A percentile compares a stretch with the other conserved stretches of the same genome.
Conservation (phyloP, 2,113 vertebrate genomes). For the Oxyruncus cristatus region DNA sequence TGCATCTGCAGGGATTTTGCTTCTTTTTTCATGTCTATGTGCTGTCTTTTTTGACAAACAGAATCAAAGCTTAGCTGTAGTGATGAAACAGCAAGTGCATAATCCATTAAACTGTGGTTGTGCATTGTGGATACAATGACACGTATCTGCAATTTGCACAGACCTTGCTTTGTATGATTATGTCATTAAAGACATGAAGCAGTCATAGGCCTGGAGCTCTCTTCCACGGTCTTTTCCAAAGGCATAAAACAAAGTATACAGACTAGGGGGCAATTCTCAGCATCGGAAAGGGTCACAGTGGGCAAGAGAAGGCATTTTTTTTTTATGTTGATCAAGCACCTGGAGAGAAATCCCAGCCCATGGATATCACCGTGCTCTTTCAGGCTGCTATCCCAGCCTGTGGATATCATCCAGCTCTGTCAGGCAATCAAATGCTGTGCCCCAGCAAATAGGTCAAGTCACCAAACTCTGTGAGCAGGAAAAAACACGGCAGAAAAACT, state of each 20-base stretch:
- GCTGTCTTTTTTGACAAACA: neutral
- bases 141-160: neutral
- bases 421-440: neutral
- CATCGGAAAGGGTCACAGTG: neutral
- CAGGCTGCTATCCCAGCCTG: neutral
- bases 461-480: neutral
- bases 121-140: neutral
- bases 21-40: neutral
- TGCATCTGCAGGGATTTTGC: neutral
- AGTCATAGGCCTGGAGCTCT: neutral
- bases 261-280: neutral
- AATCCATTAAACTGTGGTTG: neutral
- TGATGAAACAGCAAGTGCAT: neutral
- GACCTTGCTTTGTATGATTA: neutral
- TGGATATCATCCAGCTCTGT: neutral
- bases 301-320: neutral
- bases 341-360: neutral
- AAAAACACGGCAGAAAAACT: neutral
- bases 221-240: neutral
- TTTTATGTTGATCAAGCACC: neutral
- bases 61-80: neutral
- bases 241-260: neutral
- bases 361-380: neutral
- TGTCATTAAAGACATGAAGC: neutral
- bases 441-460: neutral